These are phyloP conservation scores for Berghia stephanieae DNA, from an alignment of 1,140 invertebrate genomes.

Conservation along the genomic window DNA sequence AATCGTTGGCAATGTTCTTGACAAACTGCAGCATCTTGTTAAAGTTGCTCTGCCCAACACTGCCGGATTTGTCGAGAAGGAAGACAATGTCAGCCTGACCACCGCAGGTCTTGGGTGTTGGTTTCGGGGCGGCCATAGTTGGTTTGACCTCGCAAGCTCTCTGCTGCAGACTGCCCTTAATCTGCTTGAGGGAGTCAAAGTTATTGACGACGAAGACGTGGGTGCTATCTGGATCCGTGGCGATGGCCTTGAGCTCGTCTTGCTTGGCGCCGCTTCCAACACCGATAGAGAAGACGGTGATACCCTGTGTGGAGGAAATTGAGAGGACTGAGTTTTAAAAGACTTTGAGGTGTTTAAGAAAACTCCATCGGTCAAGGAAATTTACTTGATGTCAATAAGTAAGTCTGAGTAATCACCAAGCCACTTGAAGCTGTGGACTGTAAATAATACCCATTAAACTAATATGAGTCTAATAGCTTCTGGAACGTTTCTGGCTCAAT, in stretches of 20 bases:
- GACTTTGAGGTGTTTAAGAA: no score
- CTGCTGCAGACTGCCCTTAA: conserved; percentile 47
- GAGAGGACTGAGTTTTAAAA: no score
- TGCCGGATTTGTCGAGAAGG: conserved; percentile 51
- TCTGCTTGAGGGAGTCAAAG: conserved; percentile 52
- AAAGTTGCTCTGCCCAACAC: conserved; percentile 48
- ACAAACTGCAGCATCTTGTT: conserved; percentile 50
- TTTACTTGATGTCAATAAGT: no score
- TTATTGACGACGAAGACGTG: conserved; percentile 56
- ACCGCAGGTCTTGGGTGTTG: conserved; percentile 33
- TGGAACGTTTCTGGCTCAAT: no score
- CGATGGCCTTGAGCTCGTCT: conserved; percentile 52
- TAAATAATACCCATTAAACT: no score
- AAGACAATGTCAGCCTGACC: conserved; percentile 53
- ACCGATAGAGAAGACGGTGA: conserved; percentile 57
- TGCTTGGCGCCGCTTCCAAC: conserved; percentile 45
- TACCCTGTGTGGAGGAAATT: conserved; percentile 35
- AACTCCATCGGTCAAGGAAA: no score
- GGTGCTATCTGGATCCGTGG: conserved; percentile 53
- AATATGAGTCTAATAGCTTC: no score
- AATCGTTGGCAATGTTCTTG: conserved; percentile 38
- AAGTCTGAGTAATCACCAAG: no score
- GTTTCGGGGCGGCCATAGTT: background rate
- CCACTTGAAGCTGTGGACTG: no score
- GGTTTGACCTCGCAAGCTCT: conserved; percentile 27